Evolutionary conservation across 2,797 vertebrate species (phyloP).

Genomic region (Sparus aurata): DNA sequence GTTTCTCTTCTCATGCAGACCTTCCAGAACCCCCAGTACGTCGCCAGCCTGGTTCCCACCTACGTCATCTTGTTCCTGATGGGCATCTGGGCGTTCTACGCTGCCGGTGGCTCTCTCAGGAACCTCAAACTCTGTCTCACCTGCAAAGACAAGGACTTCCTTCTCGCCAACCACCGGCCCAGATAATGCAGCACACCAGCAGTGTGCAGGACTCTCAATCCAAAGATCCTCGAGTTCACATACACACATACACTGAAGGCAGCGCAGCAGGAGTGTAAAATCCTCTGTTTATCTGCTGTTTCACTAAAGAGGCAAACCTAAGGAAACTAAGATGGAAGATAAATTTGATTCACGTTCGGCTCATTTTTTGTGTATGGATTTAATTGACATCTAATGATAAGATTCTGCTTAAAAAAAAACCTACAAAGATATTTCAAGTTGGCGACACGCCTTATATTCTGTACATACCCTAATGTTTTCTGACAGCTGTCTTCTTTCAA

Average conservation of each 20-base stretch:
- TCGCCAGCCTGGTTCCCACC: constrained; percentile 83
- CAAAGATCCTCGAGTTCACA: constrained; percentile 51
- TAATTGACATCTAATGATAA: neutral
- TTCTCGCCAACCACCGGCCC: constrained; percentile 86
- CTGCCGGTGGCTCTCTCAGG: constrained; percentile 85
- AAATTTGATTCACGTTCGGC: constrained; percentile 10
- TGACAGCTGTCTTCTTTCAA: neutral
- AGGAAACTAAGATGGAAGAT: constrained; percentile 7
- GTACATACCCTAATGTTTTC: constrained; percentile 28
- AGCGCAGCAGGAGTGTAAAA: constrained; percentile 5
- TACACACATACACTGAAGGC: constrained; percentile 17
- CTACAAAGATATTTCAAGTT: neutral
- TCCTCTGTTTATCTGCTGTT: constrained; percentile 30
- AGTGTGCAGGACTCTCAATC: constrained; percentile 61
- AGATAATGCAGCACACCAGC: constrained; percentile 80
- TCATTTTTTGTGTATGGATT: constrained; percentile 14
- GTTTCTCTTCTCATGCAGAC: constrained; percentile 74
- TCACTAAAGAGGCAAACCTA: constrained; percentile 12
- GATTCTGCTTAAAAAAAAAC: neutral
- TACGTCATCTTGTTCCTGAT: constrained; percentile 85
- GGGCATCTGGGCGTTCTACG: constrained; percentile 87
- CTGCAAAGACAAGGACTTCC: constrained; percentile 89
- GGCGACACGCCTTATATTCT: constrained; percentile 24
- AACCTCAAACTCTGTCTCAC: constrained; percentile 89
- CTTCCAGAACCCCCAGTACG: constrained; percentile 85